Conservation (phyloP, 2,797 vertebrate species). For the Rhabdomys pumilio region DNA sequence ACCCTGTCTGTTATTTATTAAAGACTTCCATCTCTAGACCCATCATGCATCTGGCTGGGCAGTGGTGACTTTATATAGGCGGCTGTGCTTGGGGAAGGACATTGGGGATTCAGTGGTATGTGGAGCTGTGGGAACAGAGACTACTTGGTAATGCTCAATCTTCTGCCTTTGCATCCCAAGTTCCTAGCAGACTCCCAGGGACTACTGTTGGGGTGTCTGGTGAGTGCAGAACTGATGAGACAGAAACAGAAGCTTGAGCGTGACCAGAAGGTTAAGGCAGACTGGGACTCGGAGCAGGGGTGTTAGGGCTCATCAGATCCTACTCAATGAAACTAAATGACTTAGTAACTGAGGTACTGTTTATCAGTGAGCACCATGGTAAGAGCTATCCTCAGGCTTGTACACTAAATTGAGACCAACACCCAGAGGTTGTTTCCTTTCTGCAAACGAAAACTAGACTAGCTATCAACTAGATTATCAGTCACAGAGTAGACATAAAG, state of each 20-base stretch:
- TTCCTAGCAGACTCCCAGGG: background rate
- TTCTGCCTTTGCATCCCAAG: background rate
- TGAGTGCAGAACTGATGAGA: background rate
- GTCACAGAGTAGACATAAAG: conserved; percentile 79
- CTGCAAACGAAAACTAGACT: conserved; percentile 83
- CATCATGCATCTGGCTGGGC: background rate
- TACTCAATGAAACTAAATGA: background rate
- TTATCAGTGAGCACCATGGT: background rate
- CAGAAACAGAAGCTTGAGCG: background rate
- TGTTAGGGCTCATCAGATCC: background rate
- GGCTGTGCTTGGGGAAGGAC: no score
- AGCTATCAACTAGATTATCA: conserved; percentile 78
- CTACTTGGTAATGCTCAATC: background rate
- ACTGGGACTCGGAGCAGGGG: background rate
- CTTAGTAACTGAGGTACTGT: background rate
- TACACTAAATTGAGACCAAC: conserved; percentile 15
- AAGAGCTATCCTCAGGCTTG: background rate
- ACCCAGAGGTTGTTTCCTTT: conserved; percentile 73
- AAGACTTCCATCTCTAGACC: background rate
- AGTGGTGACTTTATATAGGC: background rate
- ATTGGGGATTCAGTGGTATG: background rate
- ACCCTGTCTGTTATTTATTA: background rate
- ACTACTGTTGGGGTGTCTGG: background rate
- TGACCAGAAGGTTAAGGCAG: background rate
- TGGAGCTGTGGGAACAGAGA: background rate